phyloP scores from a whole-genome alignment of 2,113 vertebrate genomes.

The Daphoenositta chrysoptera region DNA sequence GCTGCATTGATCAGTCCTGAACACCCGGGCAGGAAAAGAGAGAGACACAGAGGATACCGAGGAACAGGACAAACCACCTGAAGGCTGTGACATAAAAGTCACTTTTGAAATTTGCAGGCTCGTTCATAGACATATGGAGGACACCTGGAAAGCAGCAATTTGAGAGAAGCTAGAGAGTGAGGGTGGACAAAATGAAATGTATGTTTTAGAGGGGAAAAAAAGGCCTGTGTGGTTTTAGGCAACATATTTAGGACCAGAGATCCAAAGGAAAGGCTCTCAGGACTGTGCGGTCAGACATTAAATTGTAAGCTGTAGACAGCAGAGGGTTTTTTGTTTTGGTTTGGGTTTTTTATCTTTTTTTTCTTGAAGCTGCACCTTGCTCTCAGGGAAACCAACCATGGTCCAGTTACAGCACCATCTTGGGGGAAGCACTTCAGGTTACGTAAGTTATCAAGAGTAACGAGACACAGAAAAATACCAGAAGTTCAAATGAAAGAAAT shows the following conservation, averaged over 20 bases:
- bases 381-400: background rate
- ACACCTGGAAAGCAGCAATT: constrained; percentile 11
- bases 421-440: background rate
- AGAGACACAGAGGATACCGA: background rate
- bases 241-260: constrained; percentile 28
- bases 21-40: background rate
- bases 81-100: background rate
- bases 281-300: constrained; percentile 31
- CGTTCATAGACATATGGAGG: background rate
- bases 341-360: background rate
- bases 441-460: background rate
- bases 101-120: background rate
- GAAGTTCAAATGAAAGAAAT: background rate
- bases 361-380: constrained; percentile 48
- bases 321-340: background rate
- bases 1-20: background rate
- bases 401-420: background rate
- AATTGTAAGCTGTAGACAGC: constrained; percentile 40
- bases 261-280: constrained; percentile 1
- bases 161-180: background rate
- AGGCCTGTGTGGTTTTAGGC: constrained; percentile 33
- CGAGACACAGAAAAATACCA: background rate
- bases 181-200: background rate
- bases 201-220: background rate
- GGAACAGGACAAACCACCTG: background rate